phyloP scores from a whole-genome alignment of 1,140 invertebrate genomes.

The Drosophila bipectinata region DNA sequence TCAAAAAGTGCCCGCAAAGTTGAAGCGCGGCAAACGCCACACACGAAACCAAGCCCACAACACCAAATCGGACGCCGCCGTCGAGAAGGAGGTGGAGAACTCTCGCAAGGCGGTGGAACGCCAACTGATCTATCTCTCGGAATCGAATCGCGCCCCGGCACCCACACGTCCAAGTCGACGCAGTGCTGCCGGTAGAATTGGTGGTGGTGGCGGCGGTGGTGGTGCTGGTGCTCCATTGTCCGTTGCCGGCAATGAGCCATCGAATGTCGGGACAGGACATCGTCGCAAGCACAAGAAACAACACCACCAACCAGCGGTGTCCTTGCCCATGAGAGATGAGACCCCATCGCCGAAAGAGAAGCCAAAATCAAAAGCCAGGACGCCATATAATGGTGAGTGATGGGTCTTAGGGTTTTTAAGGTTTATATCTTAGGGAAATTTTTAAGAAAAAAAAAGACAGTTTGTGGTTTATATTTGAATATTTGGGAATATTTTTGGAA shows the following conservation, averaged over 20 bases:
- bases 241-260: background rate
- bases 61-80: background rate
- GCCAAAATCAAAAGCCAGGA: background rate
- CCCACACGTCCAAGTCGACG: background rate
- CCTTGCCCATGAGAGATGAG: background rate
- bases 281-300: conserved; percentile 30
- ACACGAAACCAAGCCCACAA: background rate
- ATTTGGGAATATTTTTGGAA: too few species aligned
- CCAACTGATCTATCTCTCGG: conserved; percentile 45
- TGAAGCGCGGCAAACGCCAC: conserved; percentile 14
- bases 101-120: conserved; percentile 37
- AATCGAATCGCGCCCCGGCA: conserved; percentile 15
- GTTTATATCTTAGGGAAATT: too few species aligned
- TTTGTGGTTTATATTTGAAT: too few species aligned
- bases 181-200: background rate
- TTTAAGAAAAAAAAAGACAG: too few species aligned
- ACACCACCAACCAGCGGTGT: background rate
- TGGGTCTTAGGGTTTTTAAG: too few species aligned
- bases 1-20: conserved; percentile 12
- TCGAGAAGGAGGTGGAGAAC: conserved; percentile 20
- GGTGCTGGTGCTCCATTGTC: background rate
- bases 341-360: conserved; percentile 6
- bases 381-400: conserved; percentile 17
- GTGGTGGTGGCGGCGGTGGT: background rate
- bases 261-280: background rate